These are phyloP conservation scores for Zaprionus lachaisei DNA, from an alignment of 1,140 invertebrate species.

Conservation along the genomic window DNA sequence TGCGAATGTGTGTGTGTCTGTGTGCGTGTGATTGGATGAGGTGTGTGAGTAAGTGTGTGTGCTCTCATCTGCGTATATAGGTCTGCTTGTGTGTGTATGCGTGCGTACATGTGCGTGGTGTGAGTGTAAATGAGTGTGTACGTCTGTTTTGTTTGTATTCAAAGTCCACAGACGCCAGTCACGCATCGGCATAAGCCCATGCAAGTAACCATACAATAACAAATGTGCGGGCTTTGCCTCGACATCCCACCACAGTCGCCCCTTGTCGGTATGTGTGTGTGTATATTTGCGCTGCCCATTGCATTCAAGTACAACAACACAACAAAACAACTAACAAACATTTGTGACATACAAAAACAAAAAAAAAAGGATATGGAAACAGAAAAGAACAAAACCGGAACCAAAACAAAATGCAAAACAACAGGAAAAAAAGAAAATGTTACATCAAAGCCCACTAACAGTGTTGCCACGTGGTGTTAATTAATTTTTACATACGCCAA, in stretches of 20 bases:
- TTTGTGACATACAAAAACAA: slow-evolving; percentile 59
- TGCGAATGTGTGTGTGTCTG: slow-evolving; percentile 13
- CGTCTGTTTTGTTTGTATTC: slow-evolving; percentile 77
- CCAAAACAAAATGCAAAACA: slow-evolving; percentile 49
- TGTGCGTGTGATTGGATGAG: slow-evolving; percentile 29
- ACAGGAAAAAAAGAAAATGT: slow-evolving; percentile 43
- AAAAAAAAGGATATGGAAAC: slow-evolving; percentile 23
- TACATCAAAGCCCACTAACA: slow-evolving; percentile 62
- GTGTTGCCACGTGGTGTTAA: slow-evolving; percentile 74
- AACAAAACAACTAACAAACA: slow-evolving; percentile 76
- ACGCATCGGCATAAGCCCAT: slow-evolving; percentile 77
- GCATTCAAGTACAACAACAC: slow-evolving; percentile 56
- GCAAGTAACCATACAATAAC: slow-evolving; percentile 56
- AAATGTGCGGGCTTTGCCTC: slow-evolving; percentile 45
- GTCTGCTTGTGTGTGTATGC: slow-evolving; percentile 37
- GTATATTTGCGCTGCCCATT: slow-evolving; percentile 47
- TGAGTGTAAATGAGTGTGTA: slow-evolving; percentile 37
- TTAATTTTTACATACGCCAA: slow-evolving; percentile 65
- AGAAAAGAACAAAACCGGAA: slow-evolving; percentile 27
- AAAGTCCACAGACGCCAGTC: slow-evolving; percentile 79
- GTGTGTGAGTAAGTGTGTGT: slow-evolving; percentile 28
- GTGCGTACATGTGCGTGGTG: slow-evolving; percentile 36
- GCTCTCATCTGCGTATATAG: slow-evolving; percentile 6
- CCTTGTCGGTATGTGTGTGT: slow-evolving; percentile 7
- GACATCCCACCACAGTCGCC: slow-evolving; percentile 20